Conservation (phyloP, 2,113 vertebrate species). For the Amphilophus citrinellus region DNA sequence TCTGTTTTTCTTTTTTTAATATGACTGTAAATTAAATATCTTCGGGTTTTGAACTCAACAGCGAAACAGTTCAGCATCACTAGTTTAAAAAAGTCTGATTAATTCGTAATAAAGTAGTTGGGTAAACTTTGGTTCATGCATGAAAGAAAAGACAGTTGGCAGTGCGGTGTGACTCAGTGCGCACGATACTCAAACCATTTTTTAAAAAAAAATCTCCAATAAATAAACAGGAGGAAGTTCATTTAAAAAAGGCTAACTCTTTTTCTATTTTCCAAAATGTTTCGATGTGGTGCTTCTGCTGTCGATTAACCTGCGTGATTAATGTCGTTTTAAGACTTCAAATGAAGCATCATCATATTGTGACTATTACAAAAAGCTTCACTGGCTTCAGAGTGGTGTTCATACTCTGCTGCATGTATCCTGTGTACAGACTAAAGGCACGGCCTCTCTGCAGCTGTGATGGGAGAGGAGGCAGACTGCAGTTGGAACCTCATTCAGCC, state of each 20-base stretch:
- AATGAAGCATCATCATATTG: background rate
- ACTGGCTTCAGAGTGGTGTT: background rate
- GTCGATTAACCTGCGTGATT: background rate
- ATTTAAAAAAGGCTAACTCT: background rate
- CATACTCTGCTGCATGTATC: background rate
- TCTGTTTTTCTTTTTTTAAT: background rate
- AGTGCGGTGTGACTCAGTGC: background rate
- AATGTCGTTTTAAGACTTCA: background rate
- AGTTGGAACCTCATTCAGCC: constrained; percentile 54
- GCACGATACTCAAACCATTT: rapidly evolving
- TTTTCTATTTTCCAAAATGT: constrained; percentile 12
- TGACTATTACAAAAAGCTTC: background rate
- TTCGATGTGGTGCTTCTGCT: background rate
- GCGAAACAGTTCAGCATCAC: background rate
- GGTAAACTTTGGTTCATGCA: constrained; percentile 30
- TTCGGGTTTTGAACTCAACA: background rate
- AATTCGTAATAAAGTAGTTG: background rate
- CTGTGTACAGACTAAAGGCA: rapidly evolving
- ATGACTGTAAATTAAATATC: background rate
- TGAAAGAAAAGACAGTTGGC: constrained; percentile 60
- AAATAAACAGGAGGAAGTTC: background rate
- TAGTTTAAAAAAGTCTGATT: background rate
- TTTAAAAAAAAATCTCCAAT: background rate
- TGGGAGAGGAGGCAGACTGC: background rate
- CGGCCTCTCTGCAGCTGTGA: constrained; percentile 5